Conservation (phyloP, 2,888 invertebrate genomes). For the Drosophila dives region DNA sequence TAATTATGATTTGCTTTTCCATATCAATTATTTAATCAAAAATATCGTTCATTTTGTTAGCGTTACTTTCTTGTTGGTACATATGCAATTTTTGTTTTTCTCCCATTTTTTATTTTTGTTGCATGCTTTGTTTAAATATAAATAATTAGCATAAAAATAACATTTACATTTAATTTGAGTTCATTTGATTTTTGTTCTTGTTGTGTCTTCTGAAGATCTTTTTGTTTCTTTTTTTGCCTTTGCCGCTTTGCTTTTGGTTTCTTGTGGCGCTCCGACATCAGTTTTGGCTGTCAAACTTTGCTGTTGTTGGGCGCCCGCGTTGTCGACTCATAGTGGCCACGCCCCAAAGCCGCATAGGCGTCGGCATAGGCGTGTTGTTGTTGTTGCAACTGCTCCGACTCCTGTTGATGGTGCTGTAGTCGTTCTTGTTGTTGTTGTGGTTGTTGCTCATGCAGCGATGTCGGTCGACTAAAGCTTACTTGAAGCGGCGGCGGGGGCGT, state of each 20-base stretch:
- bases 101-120: constrained; percentile 26
- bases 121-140: constrained; percentile 75
- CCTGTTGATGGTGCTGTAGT: constrained; percentile 39
- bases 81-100: constrained; percentile 44
- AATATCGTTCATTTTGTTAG: constrained; percentile 60
- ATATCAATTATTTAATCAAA: constrained; percentile 76
- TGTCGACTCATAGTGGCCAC: constrained; percentile 83
- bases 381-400: constrained; percentile 60
- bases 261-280: constrained; percentile 62
- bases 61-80: constrained; percentile 57
- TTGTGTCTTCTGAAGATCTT: constrained; percentile 53
- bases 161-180: constrained; percentile 84
- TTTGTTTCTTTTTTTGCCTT: constrained; percentile 63
- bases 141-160: constrained; percentile 84
- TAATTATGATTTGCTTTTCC: constrained; percentile 68
- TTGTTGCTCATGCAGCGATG: constrained; percentile 82
- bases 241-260: constrained; percentile 76
- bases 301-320: constrained; percentile 77
- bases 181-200: constrained; percentile 83
- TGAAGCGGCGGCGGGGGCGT: constrained; percentile 84
- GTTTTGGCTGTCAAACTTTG: constrained; percentile 77
- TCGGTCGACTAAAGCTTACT: constrained; percentile 85
- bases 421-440: constrained; percentile 41
- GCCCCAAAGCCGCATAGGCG: constrained; percentile 84
- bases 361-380: constrained; percentile 80